Base-by-base conservation (phyloP, 1,140 invertebrate species). In the Manduca sexta region DNA sequence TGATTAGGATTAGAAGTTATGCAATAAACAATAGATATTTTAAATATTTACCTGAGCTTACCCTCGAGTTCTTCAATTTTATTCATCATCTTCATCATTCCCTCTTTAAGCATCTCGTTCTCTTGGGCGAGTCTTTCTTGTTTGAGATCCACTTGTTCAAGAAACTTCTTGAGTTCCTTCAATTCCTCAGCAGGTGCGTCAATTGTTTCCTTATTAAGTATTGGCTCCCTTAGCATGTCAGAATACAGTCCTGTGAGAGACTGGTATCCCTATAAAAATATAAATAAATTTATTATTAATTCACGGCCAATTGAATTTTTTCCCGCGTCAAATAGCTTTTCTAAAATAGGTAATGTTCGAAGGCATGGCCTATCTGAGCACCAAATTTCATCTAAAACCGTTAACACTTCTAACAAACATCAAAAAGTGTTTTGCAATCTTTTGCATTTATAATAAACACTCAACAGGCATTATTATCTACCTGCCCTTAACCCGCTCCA, bases 201-300 rank as follows among this genome's bases (percentile, higher is more conserved):
- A 34, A 52, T 49, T 4, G 50, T 55, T 18, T 64, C 56, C 18
- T 52, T 58, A 1, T 57, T 33, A 11, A 12, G 45, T 30, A 56
- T 46, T 15, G 69, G 69, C 34, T 73, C 74, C 8, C 57, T 58
- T 2, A 66, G 45, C 39, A 69, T 64, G 44, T 78, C 80, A 5
- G 69, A 55, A 26, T 83, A 83, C 7, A 84, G 49, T 1, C 71
- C 71, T 12, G 76, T 69, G 16, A 83, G 66, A 12, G 79, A 80
- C 45, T 79, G 69, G 49, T 71, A 79, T 2, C 78, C 63, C 75
- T 79, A 52, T 16, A 55, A 54, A 33, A 45, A 40, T 13, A 35
- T 14, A 11, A 1, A 13, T 37, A 1, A 37, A 11, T 37, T 1
- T 30, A 50, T 11, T 11, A 15, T 49, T 6, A 6, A 6, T 6